Percentiles rank a stretch among this genome's conserved stretches.
These are phyloP conservation scores for Peromyscus polionotus DNA, from an alignment of 2,113 vertebrate species.

Conservation along the genomic window DNA sequence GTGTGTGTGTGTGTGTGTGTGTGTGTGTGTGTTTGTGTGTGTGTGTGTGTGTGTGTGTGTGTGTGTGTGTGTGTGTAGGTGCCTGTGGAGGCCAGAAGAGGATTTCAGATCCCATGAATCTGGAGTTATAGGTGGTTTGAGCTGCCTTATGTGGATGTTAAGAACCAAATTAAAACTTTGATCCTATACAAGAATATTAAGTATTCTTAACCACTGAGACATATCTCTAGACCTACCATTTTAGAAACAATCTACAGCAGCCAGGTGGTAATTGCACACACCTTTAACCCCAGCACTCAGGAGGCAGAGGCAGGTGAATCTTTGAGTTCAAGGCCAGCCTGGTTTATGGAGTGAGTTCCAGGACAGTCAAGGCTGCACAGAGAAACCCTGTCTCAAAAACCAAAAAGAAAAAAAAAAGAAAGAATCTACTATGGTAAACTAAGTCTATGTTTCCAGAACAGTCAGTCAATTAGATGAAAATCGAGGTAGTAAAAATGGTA, in stretches of 20 bases:
- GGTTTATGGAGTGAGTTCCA: not conserved
- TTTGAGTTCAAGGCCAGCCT: not conserved
- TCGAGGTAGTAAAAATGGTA: conserved; percentile 20
- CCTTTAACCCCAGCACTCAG: too few species aligned
- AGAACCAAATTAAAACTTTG: not conserved
- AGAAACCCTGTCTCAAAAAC: not conserved
- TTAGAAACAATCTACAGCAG: not conserved
- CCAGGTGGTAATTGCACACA: too few species aligned
- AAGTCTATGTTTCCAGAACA: conserved; percentile 38
- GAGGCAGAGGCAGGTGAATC: too few species aligned
- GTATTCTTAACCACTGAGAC: not conserved
- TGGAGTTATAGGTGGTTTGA: not conserved
- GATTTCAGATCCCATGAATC: too few species aligned
- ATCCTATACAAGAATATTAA: not conserved
- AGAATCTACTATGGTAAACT: conserved; percentile 30
- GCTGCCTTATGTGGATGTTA: not conserved
- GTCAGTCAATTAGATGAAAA: conserved; percentile 44
- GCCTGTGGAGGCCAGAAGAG: not conserved
- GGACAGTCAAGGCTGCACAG: not conserved
- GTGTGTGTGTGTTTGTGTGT: not conserved
- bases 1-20: not conserved
- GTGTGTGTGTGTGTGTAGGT: not conserved
- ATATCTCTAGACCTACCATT: not conserved
- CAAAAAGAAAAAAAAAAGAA: not conserved
- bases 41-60: not conserved